Conservation (phyloP, 2,888 invertebrate genomes). For the Cataglyphis rosenhaueri region DNA sequence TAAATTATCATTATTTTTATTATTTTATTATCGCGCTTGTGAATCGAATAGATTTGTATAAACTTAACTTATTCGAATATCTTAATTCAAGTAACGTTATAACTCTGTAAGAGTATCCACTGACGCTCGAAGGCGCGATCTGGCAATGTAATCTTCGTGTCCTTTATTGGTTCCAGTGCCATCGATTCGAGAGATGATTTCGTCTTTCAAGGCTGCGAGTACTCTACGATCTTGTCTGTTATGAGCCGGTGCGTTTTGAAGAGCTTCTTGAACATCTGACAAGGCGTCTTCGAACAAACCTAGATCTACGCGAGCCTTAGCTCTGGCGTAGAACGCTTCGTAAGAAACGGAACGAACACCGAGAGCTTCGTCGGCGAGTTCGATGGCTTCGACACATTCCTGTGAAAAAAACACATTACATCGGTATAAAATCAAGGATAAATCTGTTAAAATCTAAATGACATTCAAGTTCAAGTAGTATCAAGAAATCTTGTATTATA, state of each 20-base stretch:
- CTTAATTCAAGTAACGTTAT: constrained; percentile 62
- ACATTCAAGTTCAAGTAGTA: background rate
- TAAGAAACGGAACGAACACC: constrained; percentile 94
- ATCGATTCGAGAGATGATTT: constrained; percentile 87
- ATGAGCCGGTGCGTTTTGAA: constrained; percentile 89
- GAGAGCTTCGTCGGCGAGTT: constrained; percentile 94
- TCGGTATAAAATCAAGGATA: background rate
- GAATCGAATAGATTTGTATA: constrained; percentile 6
- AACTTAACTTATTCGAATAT: constrained; percentile 7
- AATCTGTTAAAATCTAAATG: background rate
- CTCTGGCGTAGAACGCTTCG: constrained; percentile 96
- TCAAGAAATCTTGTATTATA: constrained; percentile 70
- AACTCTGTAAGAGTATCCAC: constrained; percentile 83
- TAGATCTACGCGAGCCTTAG: constrained; percentile 93
- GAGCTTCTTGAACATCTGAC: constrained; percentile 93
- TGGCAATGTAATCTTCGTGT: constrained; percentile 65
- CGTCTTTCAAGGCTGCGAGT: constrained; percentile 91
- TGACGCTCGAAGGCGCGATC: constrained; percentile 81
- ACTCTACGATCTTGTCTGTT: constrained; percentile 91
- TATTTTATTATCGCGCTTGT: background rate
- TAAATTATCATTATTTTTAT: constrained; percentile 16
- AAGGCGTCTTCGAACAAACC: constrained; percentile 91
- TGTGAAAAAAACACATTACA: constrained; percentile 80
- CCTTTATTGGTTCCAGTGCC: constrained; percentile 79
- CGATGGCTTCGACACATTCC: constrained; percentile 95